These are phyloP conservation scores for Eurystomus glaucurus DNA, from an alignment of 2,797 vertebrate species.

Conservation along the genomic window DNA sequence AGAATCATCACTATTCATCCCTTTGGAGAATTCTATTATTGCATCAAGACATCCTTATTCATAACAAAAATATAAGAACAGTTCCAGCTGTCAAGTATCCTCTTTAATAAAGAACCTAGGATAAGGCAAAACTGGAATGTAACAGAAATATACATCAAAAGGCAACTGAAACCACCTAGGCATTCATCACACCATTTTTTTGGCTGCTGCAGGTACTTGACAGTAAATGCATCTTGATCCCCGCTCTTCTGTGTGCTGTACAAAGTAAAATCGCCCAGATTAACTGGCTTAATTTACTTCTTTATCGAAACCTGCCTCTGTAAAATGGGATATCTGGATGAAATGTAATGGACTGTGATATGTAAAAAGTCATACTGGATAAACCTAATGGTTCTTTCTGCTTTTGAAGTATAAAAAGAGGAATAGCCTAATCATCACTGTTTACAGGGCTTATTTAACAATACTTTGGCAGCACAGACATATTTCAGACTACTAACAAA, in stretches of 20 bases:
- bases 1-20: neutral
- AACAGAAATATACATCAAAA: neutral
- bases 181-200: neutral
- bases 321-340: neutral
- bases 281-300: constrained; percentile 15
- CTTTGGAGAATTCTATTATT: neutral
- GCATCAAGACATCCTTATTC: neutral
- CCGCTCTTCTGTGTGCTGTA: neutral
- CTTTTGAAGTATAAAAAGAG: neutral
- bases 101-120: neutral
- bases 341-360: neutral
- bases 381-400: neutral
- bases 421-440: neutral
- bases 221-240: neutral
- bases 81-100: neutral
- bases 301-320: neutral
- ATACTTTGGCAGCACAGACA: neutral
- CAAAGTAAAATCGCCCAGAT: neutral
- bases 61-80: neutral
- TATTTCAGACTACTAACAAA: neutral
- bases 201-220: neutral
- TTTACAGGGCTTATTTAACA: neutral
- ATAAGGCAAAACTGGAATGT: neutral
- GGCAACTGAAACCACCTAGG: neutral
- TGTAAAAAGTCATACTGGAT: neutral